A percentile compares a stretch with the other conserved stretches of the same genome.
Conservation (phyloP, 2,888 invertebrate species). For the Plusia festucae region DNA sequence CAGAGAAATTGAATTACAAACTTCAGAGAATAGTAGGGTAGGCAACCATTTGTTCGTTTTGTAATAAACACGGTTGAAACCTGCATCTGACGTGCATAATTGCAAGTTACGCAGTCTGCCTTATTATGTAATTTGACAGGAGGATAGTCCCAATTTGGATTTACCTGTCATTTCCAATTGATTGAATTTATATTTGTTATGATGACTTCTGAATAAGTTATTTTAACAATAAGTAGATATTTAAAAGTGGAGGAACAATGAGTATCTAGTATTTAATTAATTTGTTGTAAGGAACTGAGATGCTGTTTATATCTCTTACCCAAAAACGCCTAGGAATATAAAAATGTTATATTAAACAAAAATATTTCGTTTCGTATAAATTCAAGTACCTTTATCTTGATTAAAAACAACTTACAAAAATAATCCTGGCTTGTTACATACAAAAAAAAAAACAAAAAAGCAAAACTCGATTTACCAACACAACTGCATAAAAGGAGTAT, state of each 20-base stretch:
- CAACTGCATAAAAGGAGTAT: constrained; percentile 41
- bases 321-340: too few species aligned
- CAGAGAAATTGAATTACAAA: constrained; percentile 53
- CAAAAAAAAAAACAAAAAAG: constrained; percentile 13
- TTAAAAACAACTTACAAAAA: neutral
- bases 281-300: too few species aligned
- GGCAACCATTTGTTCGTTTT: constrained; percentile 29
- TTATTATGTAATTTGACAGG: constrained; percentile 35
- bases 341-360: too few species aligned
- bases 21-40: constrained; percentile 31
- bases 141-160: constrained; percentile 14
- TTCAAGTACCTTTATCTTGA: neutral
- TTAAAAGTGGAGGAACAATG: too few species aligned
- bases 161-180: constrained; percentile 8
- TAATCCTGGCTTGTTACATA: constrained; percentile 11
- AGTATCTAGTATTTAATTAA: too few species aligned
- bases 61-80: constrained; percentile 20
- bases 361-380: too few species aligned
- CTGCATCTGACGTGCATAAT: constrained; percentile 50
- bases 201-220: neutral
- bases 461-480: constrained; percentile 32
- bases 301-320: too few species aligned
- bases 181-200: constrained; percentile 17
- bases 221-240: neutral
- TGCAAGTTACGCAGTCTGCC: constrained; percentile 16